phyloP scores from a whole-genome alignment of 2,797 vertebrate species.

The Poliocrania exsul region DNA sequence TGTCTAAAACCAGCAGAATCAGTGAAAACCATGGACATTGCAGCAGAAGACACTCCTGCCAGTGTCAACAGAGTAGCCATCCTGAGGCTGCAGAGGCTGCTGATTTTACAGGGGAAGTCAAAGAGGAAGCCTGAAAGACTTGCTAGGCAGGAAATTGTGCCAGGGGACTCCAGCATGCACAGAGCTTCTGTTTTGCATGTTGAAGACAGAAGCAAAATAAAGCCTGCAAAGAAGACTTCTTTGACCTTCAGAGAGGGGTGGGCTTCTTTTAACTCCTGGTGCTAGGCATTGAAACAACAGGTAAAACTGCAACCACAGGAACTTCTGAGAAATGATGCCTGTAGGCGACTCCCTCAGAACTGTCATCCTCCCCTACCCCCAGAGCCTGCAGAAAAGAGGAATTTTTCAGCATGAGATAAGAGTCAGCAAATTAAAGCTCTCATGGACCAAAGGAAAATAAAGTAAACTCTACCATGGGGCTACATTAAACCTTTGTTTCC shows the following conservation, averaged over 20 bases:
- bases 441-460: constrained; percentile 25
- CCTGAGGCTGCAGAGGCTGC: not conserved
- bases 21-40: fast-evolving
- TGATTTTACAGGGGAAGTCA: not conserved
- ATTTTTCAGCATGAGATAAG: constrained; percentile 11
- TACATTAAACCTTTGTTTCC: not conserved
- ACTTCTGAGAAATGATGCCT: constrained; percentile 31
- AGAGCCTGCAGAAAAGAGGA: not conserved
- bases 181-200: not conserved
- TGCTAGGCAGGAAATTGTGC: not conserved
- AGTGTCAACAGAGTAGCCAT: not conserved
- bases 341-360: constrained; percentile 13
- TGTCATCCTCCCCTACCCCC: not conserved
- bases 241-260: not conserved
- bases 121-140: not conserved
- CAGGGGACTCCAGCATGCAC: not conserved
- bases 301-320: not conserved
- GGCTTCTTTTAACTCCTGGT: constrained; percentile 22
- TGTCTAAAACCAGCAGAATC: not conserved
- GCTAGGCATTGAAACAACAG: constrained; percentile 18
- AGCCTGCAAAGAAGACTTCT: not conserved
- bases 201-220: constrained; percentile 13
- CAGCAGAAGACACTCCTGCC: not conserved
- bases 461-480: not conserved
- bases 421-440: constrained; percentile 49